These are phyloP conservation scores for Enteromius treurensis DNA, from an alignment of 2,797 vertebrate species.

Conservation along the genomic window DNA sequence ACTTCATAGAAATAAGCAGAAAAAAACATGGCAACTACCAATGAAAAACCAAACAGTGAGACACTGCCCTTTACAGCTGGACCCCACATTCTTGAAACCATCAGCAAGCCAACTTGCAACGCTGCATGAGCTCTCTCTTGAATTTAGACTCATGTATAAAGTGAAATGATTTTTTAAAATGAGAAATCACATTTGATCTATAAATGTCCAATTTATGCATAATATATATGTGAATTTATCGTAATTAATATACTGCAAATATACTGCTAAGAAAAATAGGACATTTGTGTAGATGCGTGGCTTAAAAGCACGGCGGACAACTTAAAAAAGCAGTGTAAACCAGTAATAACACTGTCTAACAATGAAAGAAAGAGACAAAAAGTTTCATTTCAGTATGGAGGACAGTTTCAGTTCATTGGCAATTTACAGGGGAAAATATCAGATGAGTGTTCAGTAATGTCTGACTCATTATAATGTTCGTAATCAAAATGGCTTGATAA, in stretches of 20 bases:
- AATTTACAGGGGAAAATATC: neutral
- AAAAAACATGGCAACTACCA: neutral
- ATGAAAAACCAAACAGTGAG: neutral
- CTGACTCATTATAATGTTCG: neutral
- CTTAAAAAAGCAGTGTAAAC: neutral
- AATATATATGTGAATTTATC: neutral
- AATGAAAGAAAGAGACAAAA: neutral
- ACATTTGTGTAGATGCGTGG: neutral
- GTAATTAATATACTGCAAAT: neutral
- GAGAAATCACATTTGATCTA: neutral
- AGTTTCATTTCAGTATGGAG: neutral
- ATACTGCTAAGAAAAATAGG: neutral
- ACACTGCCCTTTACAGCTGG: neutral
- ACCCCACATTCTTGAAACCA: neutral
- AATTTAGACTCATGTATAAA: neutral
- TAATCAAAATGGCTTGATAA: neutral
- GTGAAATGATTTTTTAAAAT: neutral
- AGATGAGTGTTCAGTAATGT: neutral
- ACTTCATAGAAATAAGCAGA: neutral
- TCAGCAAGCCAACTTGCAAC: neutral
- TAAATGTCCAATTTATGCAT: neutral
- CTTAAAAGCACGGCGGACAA: neutral
- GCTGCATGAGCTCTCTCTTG: neutral
- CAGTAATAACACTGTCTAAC: neutral
- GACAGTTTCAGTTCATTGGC: neutral